A percentile compares a stretch with the other conserved stretches of the same genome.
These are phyloP conservation scores for Labrus mixtus DNA, from an alignment of 2,113 vertebrate genomes.

Conservation along the genomic window DNA sequence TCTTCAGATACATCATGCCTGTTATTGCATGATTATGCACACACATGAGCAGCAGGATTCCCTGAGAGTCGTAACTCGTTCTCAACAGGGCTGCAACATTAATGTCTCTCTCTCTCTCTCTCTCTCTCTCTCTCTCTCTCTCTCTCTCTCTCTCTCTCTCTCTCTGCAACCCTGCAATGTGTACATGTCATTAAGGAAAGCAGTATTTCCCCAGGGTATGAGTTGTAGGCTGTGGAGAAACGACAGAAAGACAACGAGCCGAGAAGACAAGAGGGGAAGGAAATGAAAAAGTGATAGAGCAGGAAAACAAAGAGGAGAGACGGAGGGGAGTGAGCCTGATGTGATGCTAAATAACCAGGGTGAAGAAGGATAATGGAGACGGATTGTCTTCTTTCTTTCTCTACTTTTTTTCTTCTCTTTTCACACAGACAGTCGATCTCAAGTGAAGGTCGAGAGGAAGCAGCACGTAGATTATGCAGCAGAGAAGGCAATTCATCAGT, in stretches of 20 bases:
- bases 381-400: constrained; percentile 37
- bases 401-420: constrained; percentile 28
- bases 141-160: constrained; percentile 25
- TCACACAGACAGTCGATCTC: constrained; percentile 24
- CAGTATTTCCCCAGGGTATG: constrained; percentile 55
- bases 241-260: constrained; percentile 40
- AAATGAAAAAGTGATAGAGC: constrained; percentile 44
- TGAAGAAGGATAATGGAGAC: constrained; percentile 58
- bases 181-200: constrained; percentile 51
- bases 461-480: constrained; percentile 52
- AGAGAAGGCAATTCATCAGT: constrained; percentile 64
- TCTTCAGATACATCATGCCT: constrained; percentile 6
- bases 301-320: constrained; percentile 37
- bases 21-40: constrained; percentile 19
- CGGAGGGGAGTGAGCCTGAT: constrained; percentile 17
- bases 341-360: constrained; percentile 52
- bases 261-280: constrained; percentile 36
- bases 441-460: constrained; percentile 51
- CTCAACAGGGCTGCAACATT: constrained; percentile 31
- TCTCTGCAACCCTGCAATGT: constrained; percentile 25
- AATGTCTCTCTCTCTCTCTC: constrained; percentile 31
- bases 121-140: constrained; percentile 23
- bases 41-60: constrained; percentile 7
- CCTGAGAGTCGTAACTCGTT: constrained; percentile 29
- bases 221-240: constrained; percentile 33